Evolutionary conservation across 2,113 vertebrate genomes (phyloP).

Genomic region (Typhlomys cinereus): DNA sequence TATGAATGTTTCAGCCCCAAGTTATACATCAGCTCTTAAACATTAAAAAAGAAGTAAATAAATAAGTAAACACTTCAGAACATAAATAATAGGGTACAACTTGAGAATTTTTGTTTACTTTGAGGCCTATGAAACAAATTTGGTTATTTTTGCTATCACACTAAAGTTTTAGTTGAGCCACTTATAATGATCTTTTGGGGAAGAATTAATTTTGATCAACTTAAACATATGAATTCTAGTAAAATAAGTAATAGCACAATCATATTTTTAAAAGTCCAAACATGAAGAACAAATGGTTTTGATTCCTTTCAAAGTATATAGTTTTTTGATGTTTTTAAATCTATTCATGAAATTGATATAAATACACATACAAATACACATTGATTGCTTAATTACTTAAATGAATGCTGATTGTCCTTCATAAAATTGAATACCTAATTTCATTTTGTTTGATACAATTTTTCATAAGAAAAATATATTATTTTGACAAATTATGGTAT

Average conservation of each 20-base stretch:
- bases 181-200: background rate
- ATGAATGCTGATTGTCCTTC: background rate
- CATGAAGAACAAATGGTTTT: background rate
- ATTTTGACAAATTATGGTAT: slow-evolving; percentile 24
- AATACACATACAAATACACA: background rate
- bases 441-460: slow-evolving; percentile 16
- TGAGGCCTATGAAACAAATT: background rate
- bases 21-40: background rate
- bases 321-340: background rate
- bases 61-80: background rate
- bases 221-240: background rate
- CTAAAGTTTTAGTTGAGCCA: background rate
- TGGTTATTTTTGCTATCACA: background rate
- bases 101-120: background rate
- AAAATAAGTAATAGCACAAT: background rate
- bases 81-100: background rate
- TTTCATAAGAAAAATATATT: background rate
- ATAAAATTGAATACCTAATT: slow-evolving; percentile 14
- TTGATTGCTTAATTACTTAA: background rate
- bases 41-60: slow-evolving; percentile 33
- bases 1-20: background rate
- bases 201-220: slow-evolving; percentile 24
- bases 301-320: background rate
- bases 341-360: background rate
- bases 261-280: slow-evolving; percentile 35